Evolutionary conservation across 2,888 invertebrate species (phyloP), one percentile per base, ranked within the genome.

Genomic region (Dasysyrphus albostriatus): DNA sequence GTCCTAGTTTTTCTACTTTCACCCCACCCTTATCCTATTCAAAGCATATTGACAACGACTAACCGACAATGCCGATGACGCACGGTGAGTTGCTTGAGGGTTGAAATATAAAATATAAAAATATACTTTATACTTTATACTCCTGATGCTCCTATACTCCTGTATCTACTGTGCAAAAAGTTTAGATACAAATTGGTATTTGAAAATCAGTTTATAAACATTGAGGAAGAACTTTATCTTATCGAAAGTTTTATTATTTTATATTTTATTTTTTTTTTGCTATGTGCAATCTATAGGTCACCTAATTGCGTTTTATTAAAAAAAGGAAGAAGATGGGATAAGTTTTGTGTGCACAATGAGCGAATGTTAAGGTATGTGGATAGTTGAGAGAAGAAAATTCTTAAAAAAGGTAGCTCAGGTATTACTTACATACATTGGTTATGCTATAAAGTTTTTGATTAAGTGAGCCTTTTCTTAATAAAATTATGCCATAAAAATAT

Each of bases 111-210:
- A 29, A 63, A 63, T 29, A 44, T 37, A 42, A 5, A 14, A 10
- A 63, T 24, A 39, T 34, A 16, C 2, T 8, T 1, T 37, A 16
- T 10, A 12, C 16, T 47, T 10, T 16, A 2, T 65, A 12, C 65
- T 12, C 49, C 19, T 19, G 3, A n/a, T n/a, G 24, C 6, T 19
- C 5, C 12, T n/a, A n/a, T n/a, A 10, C 65, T 12, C 49, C 19
- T 19, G 4, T 47, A 47, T 19, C 34, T 59, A 10, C 47, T 58
- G n/a, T 39, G 61, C 42, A 42, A 0, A 63, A 73, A 72, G 59
- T 80, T 73, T 59, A 76, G 73, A 81, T 69, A 84, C 76, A 84
- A 85, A 85, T 84, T 84, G 84, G 76, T 81, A 84, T 85, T 84
- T 81, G 81, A 81, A 85, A 77, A 81, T 81, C 76, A 73, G 73